Evolutionary conservation across 2,888 invertebrate species (phyloP), one percentile per base, ranked within the genome.

Genomic region (Melieria omissa): DNA sequence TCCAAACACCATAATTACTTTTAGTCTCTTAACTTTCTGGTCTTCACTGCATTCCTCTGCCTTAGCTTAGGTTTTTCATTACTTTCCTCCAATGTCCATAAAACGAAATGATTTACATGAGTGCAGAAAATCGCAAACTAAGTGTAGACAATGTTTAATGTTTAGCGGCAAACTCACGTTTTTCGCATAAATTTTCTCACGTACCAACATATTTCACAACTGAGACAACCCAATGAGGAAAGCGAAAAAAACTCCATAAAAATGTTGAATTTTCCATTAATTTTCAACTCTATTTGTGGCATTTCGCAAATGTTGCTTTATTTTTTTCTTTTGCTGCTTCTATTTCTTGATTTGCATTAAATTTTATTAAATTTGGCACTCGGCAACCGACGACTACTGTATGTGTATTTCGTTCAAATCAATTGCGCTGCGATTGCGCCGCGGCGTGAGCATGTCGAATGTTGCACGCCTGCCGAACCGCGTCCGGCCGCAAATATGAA

Each of bases 381-480:
- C 14, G 12, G 52, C 52, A 29, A 12, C 9, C 14, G 1, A 57
- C 41, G 3, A 5, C 29, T 9, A 46, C 14, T 46, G n/a, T 49
- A 8, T 46, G 16, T 16, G 29, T 63, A 6, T 44, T 12, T 57
- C 4, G 14, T 45, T 10, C 42, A 29, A 58, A 16, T 47, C 29
- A 46, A 66, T 58, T 58, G 16, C 44, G 5, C 47, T 42, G 5
- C 16, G 44, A 64, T 16, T 65, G 52, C n/a, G 47, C n/a, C 52
- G 42, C 45, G 29, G 58, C 29, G 46, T 66, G 65, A 7, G 46
- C 65, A 66, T 46, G 52, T n/a, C 42, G 44, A 65, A 66, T 66
- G 29, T 29, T 29, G 29, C 29, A 29, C 29, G 29, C 29, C 29
- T 29, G 1, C 29, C 29, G 29, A 29, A 29, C 29, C 29, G 29